Evolutionary conservation across 2,888 invertebrate genomes (phyloP).

Genomic region (Shargacucullia verbasci): DNA sequence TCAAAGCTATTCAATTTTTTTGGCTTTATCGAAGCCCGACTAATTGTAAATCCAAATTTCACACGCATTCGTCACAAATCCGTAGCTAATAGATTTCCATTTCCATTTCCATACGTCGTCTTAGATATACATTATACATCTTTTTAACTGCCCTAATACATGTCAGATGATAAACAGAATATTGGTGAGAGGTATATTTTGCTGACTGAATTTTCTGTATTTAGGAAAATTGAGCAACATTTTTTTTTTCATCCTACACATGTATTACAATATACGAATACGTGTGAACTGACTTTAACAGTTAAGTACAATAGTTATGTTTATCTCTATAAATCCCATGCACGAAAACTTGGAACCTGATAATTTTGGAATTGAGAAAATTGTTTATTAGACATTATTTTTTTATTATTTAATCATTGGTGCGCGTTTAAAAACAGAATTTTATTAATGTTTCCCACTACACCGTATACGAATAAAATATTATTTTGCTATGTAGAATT

Average conservation of each 20-base stretch:
- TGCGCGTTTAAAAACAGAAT: slow-evolving; percentile 20
- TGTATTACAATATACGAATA: slow-evolving; percentile 20
- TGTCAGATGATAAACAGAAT: neutral
- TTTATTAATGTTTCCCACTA: slow-evolving; percentile 35
- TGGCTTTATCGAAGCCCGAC: slow-evolving; percentile 28
- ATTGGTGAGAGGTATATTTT: slow-evolving; percentile 9
- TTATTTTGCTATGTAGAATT: slow-evolving; percentile 37
- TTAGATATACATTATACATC: neutral
- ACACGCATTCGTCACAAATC: slow-evolving; percentile 50
- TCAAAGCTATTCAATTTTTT: slow-evolving; percentile 18
- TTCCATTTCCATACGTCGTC: slow-evolving; percentile 35
- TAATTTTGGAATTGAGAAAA: slow-evolving; percentile 49
- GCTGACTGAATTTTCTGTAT: slow-evolving; percentile 44
- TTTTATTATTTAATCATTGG: slow-evolving; percentile 32
- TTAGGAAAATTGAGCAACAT: slow-evolving; percentile 6
- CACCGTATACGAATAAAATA: slow-evolving; percentile 38
- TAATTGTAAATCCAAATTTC: slow-evolving; percentile 10
- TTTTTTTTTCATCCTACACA: slow-evolving; percentile 22
- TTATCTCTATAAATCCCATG: slow-evolving; percentile 38
- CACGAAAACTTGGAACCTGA: slow-evolving; percentile 40
- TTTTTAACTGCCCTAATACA: slow-evolving; percentile 21
- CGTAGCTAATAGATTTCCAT: slow-evolving; percentile 33
- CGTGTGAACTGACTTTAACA: slow-evolving; percentile 51
- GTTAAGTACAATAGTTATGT: slow-evolving; percentile 56
- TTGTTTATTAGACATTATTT: slow-evolving; percentile 41